These are phyloP conservation scores for Neofelis nebulosa DNA, from an alignment of 2,113 vertebrate genomes.

Conservation along the genomic window DNA sequence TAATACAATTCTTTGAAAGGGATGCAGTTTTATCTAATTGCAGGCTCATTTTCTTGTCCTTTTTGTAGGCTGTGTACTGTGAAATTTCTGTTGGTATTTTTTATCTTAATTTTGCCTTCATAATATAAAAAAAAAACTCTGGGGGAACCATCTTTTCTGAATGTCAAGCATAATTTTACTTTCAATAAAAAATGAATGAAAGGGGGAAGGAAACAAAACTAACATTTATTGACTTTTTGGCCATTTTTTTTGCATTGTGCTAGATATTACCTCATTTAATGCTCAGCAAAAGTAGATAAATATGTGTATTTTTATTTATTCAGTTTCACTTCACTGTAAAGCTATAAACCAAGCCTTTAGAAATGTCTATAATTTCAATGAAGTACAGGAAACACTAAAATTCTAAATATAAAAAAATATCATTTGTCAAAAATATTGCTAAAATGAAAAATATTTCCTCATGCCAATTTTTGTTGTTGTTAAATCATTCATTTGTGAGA, in stretches of 20 bases:
- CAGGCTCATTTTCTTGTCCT: conserved; percentile 74
- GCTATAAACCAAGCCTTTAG: not conserved
- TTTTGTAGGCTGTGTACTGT: conserved; percentile 39
- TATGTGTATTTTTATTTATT: not conserved
- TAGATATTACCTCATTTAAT: conserved; percentile 13
- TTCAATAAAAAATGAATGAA: conserved; percentile 28
- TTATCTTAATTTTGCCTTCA: conserved; percentile 62
- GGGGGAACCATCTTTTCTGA: conserved; percentile 29
- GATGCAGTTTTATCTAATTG: conserved; percentile 75
- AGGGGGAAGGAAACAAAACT: not conserved
- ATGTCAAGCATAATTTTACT: conserved; percentile 47
- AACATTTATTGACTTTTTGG: not conserved
- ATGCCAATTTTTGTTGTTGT: not conserved
- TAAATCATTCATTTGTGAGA: not conserved
- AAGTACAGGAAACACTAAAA: not conserved
- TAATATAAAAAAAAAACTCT: conserved; percentile 17
- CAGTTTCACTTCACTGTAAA: not conserved
- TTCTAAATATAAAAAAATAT: not conserved
- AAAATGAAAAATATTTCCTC: not conserved
- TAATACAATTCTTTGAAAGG: conserved; percentile 70
- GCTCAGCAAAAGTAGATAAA: not conserved
- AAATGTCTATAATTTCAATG: not conserved
- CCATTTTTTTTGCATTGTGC: not conserved
- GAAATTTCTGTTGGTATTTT: conserved; percentile 56
- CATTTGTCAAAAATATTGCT: not conserved